Evolutionary conservation across 2,797 vertebrate genomes (phyloP).

Genomic region (Trematomus bernacchii): DNA sequence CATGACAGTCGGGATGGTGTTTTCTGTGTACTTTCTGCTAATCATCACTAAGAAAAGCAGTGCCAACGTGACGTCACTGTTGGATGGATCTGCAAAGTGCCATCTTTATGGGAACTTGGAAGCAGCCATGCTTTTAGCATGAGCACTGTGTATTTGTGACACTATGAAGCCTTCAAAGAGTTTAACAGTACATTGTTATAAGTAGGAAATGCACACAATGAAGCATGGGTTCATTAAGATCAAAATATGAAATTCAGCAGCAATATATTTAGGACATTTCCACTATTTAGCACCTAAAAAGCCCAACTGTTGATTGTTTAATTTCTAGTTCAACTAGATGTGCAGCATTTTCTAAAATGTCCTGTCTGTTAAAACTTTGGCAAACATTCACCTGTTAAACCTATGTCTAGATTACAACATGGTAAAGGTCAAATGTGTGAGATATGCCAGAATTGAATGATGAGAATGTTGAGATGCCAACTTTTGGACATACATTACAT

Average conservation of each 20-base stretch:
- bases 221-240: neutral
- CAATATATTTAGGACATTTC: no score
- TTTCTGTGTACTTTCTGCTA: neutral
- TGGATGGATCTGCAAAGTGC: neutral
- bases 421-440: neutral
- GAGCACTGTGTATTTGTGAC: neutral
- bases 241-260: no score
- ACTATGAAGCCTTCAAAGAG: no score
- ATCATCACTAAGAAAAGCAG: neutral
- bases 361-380: neutral
- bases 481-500: no score
- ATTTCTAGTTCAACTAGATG: neutral
- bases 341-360: neutral
- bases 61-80: neutral
- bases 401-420: neutral
- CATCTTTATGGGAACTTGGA: neutral
- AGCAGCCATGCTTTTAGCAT: neutral
- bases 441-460: no score
- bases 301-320: no score
- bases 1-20: constrained; percentile 11
- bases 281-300: no score
- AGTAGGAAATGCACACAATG: no score
- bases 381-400: neutral
- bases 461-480: no score
- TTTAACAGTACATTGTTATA: no score